Evolutionary conservation across 2,797 vertebrate genomes (phyloP).

Genomic region (Rhabdophis nuchalis): DNA sequence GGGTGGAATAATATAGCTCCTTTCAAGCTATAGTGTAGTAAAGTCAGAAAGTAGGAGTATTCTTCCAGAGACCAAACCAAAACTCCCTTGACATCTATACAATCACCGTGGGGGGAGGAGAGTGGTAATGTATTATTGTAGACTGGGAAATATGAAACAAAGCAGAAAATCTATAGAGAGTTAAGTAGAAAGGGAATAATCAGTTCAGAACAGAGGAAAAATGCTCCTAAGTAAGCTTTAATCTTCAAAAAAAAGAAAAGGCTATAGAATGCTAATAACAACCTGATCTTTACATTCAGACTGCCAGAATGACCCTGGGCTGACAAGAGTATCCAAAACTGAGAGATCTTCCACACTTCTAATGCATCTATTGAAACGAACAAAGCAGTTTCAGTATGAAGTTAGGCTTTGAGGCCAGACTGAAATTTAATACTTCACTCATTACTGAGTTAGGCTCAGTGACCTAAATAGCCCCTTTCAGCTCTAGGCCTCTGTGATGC

Average conservation of each 20-base stretch:
- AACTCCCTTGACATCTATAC: background rate
- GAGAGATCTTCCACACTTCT: background rate
- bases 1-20: constrained; percentile 43
- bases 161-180: constrained; percentile 31
- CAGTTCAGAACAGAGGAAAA: constrained; percentile 4
- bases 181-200: background rate
- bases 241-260: fast-evolving
- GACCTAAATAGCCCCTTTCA: background rate
- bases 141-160: constrained; percentile 6
- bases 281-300: background rate
- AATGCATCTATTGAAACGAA: background rate
- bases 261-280: background rate
- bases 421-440: background rate
- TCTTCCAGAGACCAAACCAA: constrained; percentile 57
- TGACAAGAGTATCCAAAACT: background rate
- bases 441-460: background rate
- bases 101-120: background rate
- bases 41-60: constrained; percentile 38
- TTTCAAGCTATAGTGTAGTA: constrained; percentile 52
- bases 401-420: background rate
- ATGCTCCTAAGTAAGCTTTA: background rate
- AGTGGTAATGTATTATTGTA: constrained; percentile 18
- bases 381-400: background rate
- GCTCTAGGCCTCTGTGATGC: background rate
- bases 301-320: background rate